These are phyloP conservation scores for Hyla sarda DNA, from an alignment of 2,113 vertebrate species.

Conservation along the genomic window DNA sequence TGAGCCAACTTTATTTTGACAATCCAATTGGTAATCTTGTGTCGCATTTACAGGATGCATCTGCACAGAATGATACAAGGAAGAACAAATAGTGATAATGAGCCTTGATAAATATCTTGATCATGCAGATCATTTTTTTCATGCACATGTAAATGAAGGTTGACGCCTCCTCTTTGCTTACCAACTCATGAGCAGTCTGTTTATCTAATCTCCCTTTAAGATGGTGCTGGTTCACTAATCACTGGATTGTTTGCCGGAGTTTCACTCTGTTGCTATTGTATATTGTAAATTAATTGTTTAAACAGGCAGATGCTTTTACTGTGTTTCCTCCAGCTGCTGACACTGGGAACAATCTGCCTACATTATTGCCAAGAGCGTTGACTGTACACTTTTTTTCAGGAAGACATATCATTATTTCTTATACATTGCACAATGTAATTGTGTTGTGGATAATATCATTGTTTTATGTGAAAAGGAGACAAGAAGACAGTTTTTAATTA, in stretches of 20 bases:
- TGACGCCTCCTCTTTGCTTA: conserved; percentile 45
- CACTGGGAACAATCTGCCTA: conserved; percentile 53
- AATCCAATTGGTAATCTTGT: not conserved
- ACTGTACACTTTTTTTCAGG: conserved; percentile 33
- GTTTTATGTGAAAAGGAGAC: not conserved
- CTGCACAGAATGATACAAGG: conserved; percentile 38
- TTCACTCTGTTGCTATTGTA: conserved; percentile 55
- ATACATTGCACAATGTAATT: conserved; percentile 35
- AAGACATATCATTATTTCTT: conserved; percentile 44
- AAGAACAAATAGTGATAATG: conserved; percentile 55
- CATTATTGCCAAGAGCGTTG: conserved; percentile 45
- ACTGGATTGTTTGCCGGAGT: conserved; percentile 54
- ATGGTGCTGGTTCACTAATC: conserved; percentile 52
- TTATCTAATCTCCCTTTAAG: conserved; percentile 44
- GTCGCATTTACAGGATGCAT: conserved; percentile 16
- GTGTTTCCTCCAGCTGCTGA: conserved; percentile 54
- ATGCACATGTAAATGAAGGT: conserved; percentile 51
- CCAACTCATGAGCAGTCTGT: conserved; percentile 40
- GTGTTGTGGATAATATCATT: conserved; percentile 19
- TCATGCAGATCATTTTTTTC: conserved; percentile 48
- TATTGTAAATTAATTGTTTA: conserved; percentile 57
- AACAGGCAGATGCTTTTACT: conserved; percentile 55
- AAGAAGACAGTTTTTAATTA: not conserved
- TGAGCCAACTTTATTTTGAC: not conserved
- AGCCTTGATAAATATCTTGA: conserved; percentile 55